Evolutionary conservation across 2,888 invertebrate genomes (phyloP).

Genomic region (Stenoptilia bipunctidactyla): DNA sequence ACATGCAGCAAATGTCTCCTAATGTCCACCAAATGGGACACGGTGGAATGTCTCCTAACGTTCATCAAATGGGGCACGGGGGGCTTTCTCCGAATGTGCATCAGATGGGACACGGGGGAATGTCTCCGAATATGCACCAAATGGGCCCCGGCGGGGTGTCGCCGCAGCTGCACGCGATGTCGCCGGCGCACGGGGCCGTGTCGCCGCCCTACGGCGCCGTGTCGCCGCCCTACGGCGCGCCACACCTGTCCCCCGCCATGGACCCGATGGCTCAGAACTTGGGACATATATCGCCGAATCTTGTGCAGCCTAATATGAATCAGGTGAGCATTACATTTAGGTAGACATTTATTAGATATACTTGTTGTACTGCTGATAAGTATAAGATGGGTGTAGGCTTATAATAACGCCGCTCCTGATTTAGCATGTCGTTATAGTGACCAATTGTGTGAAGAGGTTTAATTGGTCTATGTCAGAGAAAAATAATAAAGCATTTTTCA

Average conservation of each 20-base stretch:
- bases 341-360: too few species aligned
- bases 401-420: too few species aligned
- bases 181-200: not conserved
- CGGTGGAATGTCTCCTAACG: not conserved
- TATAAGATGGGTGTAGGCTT: too few species aligned
- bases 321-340: slow-evolving; percentile 22
- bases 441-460: too few species aligned
- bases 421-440: too few species aligned
- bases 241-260: slow-evolving; percentile 10
- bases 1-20: slow-evolving; percentile 12
- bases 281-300: slow-evolving; percentile 24
- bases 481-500: too few species aligned
- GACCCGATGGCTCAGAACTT: slow-evolving; percentile 19
- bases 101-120: slow-evolving; percentile 8
- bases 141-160: slow-evolving; percentile 4
- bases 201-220: not conserved
- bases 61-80: slow-evolving; percentile 8
- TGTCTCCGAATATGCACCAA: slow-evolving; percentile 2
- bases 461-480: too few species aligned
- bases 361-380: too few species aligned
- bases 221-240: not conserved
- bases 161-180: slow-evolving; percentile 6
- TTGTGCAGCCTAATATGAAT: slow-evolving; percentile 21
- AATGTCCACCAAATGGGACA: slow-evolving; percentile 4
- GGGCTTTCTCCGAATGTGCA: too few species aligned